Evolutionary conservation across 2,888 invertebrate genomes (phyloP), one percentile per base, ranked within the genome.

Genomic region (Macrosiphum euphorbiae): DNA sequence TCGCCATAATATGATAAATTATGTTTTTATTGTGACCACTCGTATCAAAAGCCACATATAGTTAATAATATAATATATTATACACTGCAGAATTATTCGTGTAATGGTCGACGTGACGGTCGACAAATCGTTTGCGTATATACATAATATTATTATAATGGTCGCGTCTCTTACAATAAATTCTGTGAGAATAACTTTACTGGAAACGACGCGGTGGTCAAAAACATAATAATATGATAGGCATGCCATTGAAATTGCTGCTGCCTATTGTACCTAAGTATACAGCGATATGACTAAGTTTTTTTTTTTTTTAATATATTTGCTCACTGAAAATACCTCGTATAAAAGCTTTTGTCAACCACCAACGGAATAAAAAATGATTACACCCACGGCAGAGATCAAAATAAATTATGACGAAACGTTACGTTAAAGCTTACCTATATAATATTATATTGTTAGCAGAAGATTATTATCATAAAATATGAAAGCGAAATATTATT

Each of bases 11-110:
- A 78, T 93, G 93, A 93, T 93, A 93, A 93, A 93, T 93, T 93
- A 90, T 58, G 58, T 93, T 93, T 90, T 90, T 86, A 93, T 93
- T 93, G 93, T 93, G 55, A 89, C 89, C 93, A 90, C 93, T 93
- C 89, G 93, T 93, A n/a, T 67, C 89, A 89, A 89, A 88, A 84
- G 52, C 78, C 89, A 16, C 5, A 44, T 44, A 44, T 44, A 88
- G 58, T 92, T 61, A 61, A 86, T 58, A 90, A 47, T 78, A 28
- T 28, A 50, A 61, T 92, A 61, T 88, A n/a, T 24, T 55, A 28
- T 92, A 78, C 88, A 44, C 55, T 13, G 78, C 20, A 24, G 78
- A 84, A 78, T 92, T 88, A 89, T 92, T 52, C 78, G 55, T 11
- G 78, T 84, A 92, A 88, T 88, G 84, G 88, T 84, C 78, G 41